Evolutionary conservation across 2,113 vertebrate genomes (phyloP), one percentile per base, ranked within the genome.

Genomic region (Apteryx owenii): DNA sequence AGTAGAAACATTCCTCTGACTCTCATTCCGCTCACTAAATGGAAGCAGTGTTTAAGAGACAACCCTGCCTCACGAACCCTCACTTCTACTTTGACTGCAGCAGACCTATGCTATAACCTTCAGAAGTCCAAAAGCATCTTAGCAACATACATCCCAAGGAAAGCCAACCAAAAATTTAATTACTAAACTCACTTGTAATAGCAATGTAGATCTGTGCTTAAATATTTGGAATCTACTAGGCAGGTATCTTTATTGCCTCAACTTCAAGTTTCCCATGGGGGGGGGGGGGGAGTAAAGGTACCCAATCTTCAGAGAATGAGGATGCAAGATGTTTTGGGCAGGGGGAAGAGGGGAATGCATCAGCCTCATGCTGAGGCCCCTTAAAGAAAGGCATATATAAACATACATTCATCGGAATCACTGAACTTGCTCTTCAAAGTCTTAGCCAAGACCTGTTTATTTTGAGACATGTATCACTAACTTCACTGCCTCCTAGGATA

Each of bases 331-430:
- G 15, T 16, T 79, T 56, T 26, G 54, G 36, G 44, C 13, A 31
- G 56, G 29, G 29, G 56, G 56, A 17, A 38, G 36, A 38, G 36
- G 36, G 2, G 4, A 28, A 60, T 23, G 70, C 5, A 26, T 50
- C 8, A n/a, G 9, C 7, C 53, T 70, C 36, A 20, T 1, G 1
- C 9, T 29, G 44, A 81, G 16, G 31, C 7, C 20, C 9, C 33
- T 23, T 46, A 21, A 68, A 64, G 9, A 60, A 61, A 73, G 7
- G 28, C 18, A 80, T n/a, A 25, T 22, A 31, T 5, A 33, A 66
- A 66, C 7, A 64, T 2, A 2, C 2, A 60, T 5, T 8, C 23
- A 54, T 20, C 2, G 0, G 40, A 4, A 2, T 1, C 23, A 60
- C 21, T 81, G 4, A 28, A 40, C 5, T 91, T 88, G 12, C 8